Conservation (phyloP, 2,888 invertebrate species). For the Polyommatus icarus region DNA sequence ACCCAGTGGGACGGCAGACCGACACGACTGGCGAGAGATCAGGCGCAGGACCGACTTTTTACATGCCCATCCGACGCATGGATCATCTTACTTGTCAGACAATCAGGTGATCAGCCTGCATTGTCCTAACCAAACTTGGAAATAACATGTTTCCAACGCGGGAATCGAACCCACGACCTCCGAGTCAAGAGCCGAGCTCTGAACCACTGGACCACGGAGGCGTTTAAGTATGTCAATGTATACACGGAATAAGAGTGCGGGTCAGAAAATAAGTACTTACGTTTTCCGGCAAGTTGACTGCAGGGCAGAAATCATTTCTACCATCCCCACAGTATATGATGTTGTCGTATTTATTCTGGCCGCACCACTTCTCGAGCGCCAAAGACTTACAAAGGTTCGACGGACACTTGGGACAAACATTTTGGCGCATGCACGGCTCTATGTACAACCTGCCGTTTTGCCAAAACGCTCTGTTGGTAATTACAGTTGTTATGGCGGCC, state of each 20-base stretch:
- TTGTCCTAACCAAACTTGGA: too few relatives aligned
- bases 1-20: too few relatives aligned
- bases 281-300: slow-evolving; percentile 53
- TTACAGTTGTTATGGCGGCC: slow-evolving; percentile 58
- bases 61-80: too few relatives aligned
- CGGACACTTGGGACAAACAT: slow-evolving; percentile 59
- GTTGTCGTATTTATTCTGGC: slow-evolving; percentile 44
- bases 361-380: slow-evolving; percentile 61
- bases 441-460: slow-evolving; percentile 60
- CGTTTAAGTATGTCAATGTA: not conserved
- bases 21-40: too few relatives aligned
- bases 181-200: too few relatives aligned
- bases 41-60: too few relatives aligned
- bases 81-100: too few relatives aligned
- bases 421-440: slow-evolving; percentile 69
- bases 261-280: slow-evolving; percentile 49
- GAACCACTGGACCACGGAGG: too few relatives aligned
- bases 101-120: too few relatives aligned
- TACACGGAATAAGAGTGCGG: too few relatives aligned
- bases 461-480: slow-evolving; percentile 70
- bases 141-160: too few relatives aligned
- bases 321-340: slow-evolving; percentile 67
- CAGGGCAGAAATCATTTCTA: slow-evolving; percentile 67
- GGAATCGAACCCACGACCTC: too few relatives aligned
- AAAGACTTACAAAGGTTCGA: slow-evolving; percentile 68